Base-by-base conservation (phyloP, 2,888 invertebrate species). In the Archips crataeganus region DNA sequence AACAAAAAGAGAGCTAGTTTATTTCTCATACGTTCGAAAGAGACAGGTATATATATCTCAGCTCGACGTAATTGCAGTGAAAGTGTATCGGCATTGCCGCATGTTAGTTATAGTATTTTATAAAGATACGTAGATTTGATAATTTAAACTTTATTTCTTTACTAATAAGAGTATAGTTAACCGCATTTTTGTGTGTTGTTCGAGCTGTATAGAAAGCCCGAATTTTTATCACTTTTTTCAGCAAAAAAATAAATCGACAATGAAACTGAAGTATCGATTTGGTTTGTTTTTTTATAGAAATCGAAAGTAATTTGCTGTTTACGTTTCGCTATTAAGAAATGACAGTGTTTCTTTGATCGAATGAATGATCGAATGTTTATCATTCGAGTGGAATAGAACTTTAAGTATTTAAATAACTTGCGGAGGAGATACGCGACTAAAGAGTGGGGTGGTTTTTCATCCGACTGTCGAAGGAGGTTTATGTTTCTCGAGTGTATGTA, bases 251-350 rank as follows among this genome's bases (percentile, higher is more conserved):
- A 1, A 67, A 68, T 68, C 75, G 72, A 82, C 83, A 85, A 84
- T 80, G 66, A 79, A 75, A 77, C 80, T 74, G 78, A 73, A 75
- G 72, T 80, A 83, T 83, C 78, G 82, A 80, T 77, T 78, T 75
- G 80, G 15, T 78, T 76, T 77, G 39, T 39, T 84, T 82, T 83
- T 79, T 82, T 84, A 79, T 79, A 77, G 81, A 84, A 87, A 89
- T 84, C 80, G 90, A 90, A 90, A 90, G 90, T 88, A 57, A 66
- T 57, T 45, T 8, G 15, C 66, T 75, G 73, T 75, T 73, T 71
- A 69, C 69, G 62, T 75, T 75, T 61, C 66, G 72, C 51, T 72
- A 57, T 67, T 45, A 45, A 66, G 45, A 42, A 54, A 32, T 61
- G 39, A 60, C 49, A n/a, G 34, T 60, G 49, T 66, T 34, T 49